Evolutionary conservation across 2,888 invertebrate species (phyloP), one percentile per base, ranked within the genome.

Genomic region (Amiota mariae): DNA sequence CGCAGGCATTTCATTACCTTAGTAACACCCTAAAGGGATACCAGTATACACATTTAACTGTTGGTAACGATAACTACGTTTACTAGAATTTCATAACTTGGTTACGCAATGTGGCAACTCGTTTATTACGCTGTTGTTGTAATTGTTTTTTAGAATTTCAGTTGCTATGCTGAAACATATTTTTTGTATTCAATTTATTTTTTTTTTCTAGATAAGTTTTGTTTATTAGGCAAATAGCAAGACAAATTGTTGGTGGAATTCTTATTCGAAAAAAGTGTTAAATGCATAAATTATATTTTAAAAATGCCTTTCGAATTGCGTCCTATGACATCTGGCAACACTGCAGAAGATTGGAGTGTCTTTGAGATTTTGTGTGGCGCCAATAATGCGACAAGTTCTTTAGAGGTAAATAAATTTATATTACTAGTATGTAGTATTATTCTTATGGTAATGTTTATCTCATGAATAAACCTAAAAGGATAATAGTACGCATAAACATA

Each of bases 261-360:
- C 36, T 36, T 36, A 24, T 2, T 36, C 4, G 6, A 24, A 61
- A n/a, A 10, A 6, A 54, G 6, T 36, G 18, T 63, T 63, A 11
- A 63, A 3, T 63, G 46, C 8, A 36, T 13, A 63, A 9, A 36
- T 12, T 20, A 59, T n/a, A n/a, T n/a, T 20, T 59, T 13, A 18
- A 46, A 18, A 76, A 83, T 83, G 82, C 82, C 82, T 11, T 75
- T 73, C 9, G 78, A 85, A 81, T 72, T 73, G 67, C 74, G 83
- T 36, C 77, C 83, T 24, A 64, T 46, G 20, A 83, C 86, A 66
- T 80, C 78, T 75, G 90, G 90, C 64, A 92, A 92, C 84, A 91
- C 91, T 47, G 91, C 92, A 78, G 94, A 95, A 86, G 95, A 95
- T 88, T 94, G 95, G 93, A 92, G 92, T 86, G 92, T 94, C 77